phyloP scores from a whole-genome alignment of 2,113 vertebrate genomes.

The Thamnophis sirtalis region DNA sequence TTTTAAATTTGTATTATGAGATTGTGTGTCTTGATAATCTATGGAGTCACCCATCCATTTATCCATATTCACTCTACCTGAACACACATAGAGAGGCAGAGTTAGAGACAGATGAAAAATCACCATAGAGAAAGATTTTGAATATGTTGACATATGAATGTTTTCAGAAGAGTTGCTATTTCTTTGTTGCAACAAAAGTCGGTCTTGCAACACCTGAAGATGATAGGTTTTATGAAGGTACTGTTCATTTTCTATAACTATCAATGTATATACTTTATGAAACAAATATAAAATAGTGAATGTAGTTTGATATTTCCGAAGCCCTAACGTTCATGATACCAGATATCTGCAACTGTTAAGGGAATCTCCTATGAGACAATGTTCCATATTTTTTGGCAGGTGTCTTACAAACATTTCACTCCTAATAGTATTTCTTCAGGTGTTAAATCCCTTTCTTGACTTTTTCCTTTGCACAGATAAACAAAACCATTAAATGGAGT shows the following conservation, averaged over 20 bases:
- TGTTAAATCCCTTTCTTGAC: conserved; percentile 18
- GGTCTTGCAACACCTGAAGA: background rate
- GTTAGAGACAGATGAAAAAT: background rate
- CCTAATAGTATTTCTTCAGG: conserved; percentile 20
- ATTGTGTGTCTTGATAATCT: background rate
- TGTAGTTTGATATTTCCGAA: conserved; percentile 27
- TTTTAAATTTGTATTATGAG: background rate
- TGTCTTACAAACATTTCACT: conserved; percentile 6
- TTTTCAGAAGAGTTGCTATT: background rate
- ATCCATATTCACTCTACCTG: background rate
- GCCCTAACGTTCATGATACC: conserved; percentile 2
- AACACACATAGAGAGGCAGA: background rate
- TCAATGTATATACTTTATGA: background rate
- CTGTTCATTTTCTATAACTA: background rate
- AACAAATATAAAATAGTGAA: background rate
- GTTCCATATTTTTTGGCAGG: conserved; percentile 19
- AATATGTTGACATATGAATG: background rate
- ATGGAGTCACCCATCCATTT: background rate
- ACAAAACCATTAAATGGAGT: conserved; percentile 8
- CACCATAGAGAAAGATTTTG: background rate
- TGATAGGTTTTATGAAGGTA: background rate
- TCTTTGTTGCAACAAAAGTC: background rate
- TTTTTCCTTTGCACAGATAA: conserved; percentile 12
- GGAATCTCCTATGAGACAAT: background rate
- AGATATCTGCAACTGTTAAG: background rate